These are phyloP conservation scores for Philotrypesis tridentata DNA, from an alignment of 1,140 invertebrate genomes.

Conservation along the genomic window DNA sequence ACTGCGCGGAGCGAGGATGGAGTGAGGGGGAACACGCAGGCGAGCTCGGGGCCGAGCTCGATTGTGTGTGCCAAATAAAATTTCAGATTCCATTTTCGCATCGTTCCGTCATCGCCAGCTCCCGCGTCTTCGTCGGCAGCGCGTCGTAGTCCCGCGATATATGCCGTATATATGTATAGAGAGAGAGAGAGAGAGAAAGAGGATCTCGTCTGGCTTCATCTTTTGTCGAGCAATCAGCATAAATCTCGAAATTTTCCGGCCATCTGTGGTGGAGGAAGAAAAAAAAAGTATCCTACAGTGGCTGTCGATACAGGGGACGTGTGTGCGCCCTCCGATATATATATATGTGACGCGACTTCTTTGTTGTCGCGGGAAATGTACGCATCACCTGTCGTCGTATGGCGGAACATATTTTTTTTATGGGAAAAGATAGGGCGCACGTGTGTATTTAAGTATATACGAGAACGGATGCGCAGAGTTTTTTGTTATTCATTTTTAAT, in stretches of 20 bases:
- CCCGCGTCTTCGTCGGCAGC: not conserved
- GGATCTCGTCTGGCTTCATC: slow-evolving; percentile 21
- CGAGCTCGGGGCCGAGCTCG: slow-evolving; percentile 12
- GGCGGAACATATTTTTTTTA: not conserved
- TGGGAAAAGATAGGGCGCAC: not conserved
- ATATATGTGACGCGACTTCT: not conserved
- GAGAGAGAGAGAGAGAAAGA: no score
- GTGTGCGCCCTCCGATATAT: not conserved
- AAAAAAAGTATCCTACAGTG: not conserved
- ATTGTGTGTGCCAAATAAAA: slow-evolving; percentile 47
- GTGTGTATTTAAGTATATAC: not conserved
- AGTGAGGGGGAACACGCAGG: not conserved
- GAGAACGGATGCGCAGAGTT: not conserved
- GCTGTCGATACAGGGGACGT: not conserved
- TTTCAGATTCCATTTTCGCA: slow-evolving; percentile 50
- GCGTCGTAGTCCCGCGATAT: not conserved
- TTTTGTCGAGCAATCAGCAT: slow-evolving; percentile 41
- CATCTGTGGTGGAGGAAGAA: not conserved
- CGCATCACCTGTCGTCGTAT: not conserved
- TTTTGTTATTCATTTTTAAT: no score
- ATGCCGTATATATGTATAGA: not conserved
- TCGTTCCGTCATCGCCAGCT: not conserved
- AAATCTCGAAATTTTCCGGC: slow-evolving; percentile 38
- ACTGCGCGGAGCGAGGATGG: slow-evolving; percentile 2
- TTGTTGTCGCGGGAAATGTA: not conserved